phyloP scores from a whole-genome alignment of 2,113 vertebrate genomes.

The Thalassarche chlororhynchos region DNA sequence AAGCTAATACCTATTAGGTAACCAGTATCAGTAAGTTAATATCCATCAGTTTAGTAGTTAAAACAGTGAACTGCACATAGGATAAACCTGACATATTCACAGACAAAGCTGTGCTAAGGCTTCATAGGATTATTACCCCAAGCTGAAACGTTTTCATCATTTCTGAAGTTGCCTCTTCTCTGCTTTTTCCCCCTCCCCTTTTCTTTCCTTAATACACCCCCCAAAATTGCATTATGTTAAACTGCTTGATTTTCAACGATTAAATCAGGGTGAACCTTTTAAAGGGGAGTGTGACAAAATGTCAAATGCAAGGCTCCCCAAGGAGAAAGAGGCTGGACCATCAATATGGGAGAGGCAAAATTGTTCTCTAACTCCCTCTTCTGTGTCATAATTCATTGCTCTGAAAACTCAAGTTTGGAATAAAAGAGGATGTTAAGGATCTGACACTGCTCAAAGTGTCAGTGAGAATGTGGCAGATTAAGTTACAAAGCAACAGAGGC shows the following conservation, averaged over 20 bases:
- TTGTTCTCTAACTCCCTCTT: not conserved
- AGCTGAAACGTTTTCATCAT: not conserved
- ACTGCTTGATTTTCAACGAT: not conserved
- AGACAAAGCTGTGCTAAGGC: not conserved
- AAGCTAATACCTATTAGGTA: not conserved
- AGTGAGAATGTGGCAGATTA: not conserved
- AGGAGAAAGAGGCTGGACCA: not conserved
- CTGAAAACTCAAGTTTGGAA: not conserved
- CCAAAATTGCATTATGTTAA: not conserved
- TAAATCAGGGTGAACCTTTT: not conserved
- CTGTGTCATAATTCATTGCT: not conserved
- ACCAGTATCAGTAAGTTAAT: not conserved
- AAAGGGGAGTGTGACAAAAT: not conserved
- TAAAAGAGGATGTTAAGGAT: not conserved
- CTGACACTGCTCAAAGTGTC: not conserved
- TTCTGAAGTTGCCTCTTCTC: not conserved
- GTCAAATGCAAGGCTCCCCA: not conserved
- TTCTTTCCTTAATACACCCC: not conserved
- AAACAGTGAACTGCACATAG: not conserved
- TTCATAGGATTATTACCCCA: not conserved
- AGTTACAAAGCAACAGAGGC: not conserved
- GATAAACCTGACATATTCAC: not conserved
- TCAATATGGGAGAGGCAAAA: not conserved
- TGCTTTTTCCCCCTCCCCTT: not conserved
- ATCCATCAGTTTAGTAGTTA: not conserved